These are phyloP conservation scores for Gila orcuttii DNA, from an alignment of 2,113 vertebrate genomes.

Conservation along the genomic window DNA sequence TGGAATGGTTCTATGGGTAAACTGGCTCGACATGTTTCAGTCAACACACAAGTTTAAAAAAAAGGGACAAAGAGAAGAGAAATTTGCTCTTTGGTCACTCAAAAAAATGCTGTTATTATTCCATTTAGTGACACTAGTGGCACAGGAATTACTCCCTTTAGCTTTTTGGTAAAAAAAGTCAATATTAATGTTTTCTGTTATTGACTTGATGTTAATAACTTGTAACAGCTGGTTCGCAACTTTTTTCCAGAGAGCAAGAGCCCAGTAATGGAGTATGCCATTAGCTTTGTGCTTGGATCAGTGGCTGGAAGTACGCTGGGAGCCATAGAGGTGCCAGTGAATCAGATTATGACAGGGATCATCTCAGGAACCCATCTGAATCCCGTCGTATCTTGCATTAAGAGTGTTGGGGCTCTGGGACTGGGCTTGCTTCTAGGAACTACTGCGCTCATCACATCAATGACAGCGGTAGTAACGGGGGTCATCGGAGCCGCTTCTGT, in stretches of 20 bases:
- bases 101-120: no score
- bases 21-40: conserved; percentile 30
- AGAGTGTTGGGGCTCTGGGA: conserved; percentile 68
- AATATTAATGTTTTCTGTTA: no score
- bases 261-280: conserved; percentile 50
- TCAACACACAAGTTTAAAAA: background rate
- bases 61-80: no score
- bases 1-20: conserved; percentile 8
- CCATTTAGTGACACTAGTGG: no score
- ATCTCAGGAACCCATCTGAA: conserved; percentile 56
- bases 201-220: no score
- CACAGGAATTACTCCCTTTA: no score
- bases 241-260: conserved; percentile 55
- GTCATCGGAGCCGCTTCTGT: conserved; percentile 63
- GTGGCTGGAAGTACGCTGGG: conserved; percentile 72
- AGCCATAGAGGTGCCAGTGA: conserved; percentile 66
- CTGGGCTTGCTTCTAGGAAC: conserved; percentile 70
- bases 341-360: conserved; percentile 57
- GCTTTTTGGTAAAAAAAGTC: no score
- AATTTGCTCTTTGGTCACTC: no score
- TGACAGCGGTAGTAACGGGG: conserved; percentile 68
- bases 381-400: conserved; percentile 64
- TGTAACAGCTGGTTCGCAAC: background rate
- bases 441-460: conserved; percentile 65
- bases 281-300: conserved; percentile 69